Evolutionary conservation across 2,113 vertebrate species (phyloP).

Genomic region (Pterocles gutturalis): DNA sequence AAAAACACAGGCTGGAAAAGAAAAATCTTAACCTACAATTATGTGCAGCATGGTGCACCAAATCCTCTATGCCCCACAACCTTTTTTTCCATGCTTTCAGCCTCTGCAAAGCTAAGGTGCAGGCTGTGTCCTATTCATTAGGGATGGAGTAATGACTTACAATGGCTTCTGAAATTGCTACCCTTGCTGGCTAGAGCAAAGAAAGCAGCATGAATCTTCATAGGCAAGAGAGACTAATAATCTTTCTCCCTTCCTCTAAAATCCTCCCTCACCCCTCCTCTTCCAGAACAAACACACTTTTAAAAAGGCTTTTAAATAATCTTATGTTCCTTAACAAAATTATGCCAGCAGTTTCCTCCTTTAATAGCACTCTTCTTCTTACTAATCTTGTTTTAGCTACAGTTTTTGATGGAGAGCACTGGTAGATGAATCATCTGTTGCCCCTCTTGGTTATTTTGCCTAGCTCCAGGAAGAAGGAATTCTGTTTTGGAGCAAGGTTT

Average conservation of each 20-base stretch:
- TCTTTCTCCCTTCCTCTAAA: conserved; percentile 32
- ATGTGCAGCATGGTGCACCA: neutral
- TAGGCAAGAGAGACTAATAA: conserved; percentile 28
- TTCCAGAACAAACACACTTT: conserved; percentile 46
- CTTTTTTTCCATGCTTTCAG: neutral
- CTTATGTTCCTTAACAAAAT: conserved; percentile 65
- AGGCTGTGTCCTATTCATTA: neutral
- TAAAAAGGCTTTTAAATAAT: conserved; percentile 70
- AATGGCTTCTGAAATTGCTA: neutral
- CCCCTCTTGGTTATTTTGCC: conserved; percentile 37
- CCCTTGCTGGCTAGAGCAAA: neutral
- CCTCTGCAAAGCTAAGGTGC: neutral
- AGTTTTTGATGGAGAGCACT: conserved; percentile 33
- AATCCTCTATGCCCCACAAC: neutral
- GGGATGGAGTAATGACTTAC: neutral
- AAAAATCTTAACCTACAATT: neutral
- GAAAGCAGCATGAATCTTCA: conserved; percentile 33
- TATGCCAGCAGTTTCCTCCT: conserved; percentile 60
- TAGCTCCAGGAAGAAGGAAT: conserved; percentile 16
- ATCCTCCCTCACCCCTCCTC: conserved; percentile 13
- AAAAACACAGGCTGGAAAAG: neutral
- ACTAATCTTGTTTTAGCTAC: conserved; percentile 68
- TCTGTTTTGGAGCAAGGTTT: neutral
- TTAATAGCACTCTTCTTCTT: conserved; percentile 64
- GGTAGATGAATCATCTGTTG: conserved; percentile 46